These are phyloP conservation scores for Varanus salvator DNA, from an alignment of 2,113 vertebrate species.

Conservation along the genomic window DNA sequence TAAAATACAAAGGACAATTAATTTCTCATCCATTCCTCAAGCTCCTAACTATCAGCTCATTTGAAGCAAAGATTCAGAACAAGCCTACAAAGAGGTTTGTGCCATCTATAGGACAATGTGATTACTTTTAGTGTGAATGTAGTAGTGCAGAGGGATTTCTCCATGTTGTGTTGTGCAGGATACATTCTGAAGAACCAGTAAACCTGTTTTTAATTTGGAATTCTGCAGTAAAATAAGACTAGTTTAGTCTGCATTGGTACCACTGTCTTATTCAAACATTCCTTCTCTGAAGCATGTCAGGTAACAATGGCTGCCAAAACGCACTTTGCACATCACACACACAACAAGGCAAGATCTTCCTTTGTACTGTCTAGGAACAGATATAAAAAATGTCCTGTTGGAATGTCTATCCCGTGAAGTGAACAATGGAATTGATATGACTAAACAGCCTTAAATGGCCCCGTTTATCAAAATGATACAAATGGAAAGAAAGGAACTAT, in stretches of 20 bases:
- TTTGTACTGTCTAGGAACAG: background rate
- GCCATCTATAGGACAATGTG: background rate
- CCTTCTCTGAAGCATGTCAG: background rate
- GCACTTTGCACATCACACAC: slow-evolving; percentile 3
- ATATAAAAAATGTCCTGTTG: background rate
- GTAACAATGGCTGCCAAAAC: slow-evolving; percentile 17
- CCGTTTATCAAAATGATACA: background rate
- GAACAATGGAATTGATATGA: background rate
- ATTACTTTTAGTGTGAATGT: background rate
- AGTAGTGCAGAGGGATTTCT: background rate
- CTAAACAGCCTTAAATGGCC: background rate
- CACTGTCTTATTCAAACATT: background rate
- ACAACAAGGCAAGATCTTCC: background rate
- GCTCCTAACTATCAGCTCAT: background rate
- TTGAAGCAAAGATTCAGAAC: background rate
- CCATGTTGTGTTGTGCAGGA: background rate
- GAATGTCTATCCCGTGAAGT: background rate
- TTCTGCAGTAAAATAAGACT: background rate
- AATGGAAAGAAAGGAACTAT: background rate
- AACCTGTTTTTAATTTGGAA: background rate
- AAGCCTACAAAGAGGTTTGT: background rate
- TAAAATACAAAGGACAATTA: too few relatives aligned
- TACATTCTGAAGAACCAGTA: background rate
- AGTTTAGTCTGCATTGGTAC: background rate
- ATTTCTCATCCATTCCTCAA: too few relatives aligned